phyloP scores from a whole-genome alignment of 1,140 invertebrate species.

The Pachyrhynchus sulphureomaculatus region DNA sequence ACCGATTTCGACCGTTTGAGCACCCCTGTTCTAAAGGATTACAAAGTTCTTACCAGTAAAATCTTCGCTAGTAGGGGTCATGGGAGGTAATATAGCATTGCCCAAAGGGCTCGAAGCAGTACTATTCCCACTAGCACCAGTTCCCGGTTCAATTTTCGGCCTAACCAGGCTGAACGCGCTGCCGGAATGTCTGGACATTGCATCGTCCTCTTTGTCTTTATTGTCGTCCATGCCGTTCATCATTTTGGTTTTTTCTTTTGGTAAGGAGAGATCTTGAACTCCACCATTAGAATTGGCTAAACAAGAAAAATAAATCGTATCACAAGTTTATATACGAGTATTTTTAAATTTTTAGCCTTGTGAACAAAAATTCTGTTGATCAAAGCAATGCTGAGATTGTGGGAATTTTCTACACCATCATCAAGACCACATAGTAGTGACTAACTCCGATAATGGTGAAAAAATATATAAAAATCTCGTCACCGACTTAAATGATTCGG shows the following conservation, averaged over 20 bases:
- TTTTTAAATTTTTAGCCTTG: too few species aligned
- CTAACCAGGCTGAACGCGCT: slow-evolving; percentile 83
- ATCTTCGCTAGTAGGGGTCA: slow-evolving; percentile 74
- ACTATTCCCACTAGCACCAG: slow-evolving; percentile 61
- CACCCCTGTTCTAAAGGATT: too few species aligned
- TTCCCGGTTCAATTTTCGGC: slow-evolving; percentile 74
- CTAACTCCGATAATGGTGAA: too few species aligned
- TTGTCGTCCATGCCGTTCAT: slow-evolving; percentile 61
- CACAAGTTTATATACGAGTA: too few species aligned
- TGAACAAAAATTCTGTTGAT: too few species aligned
- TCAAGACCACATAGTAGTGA: too few species aligned
- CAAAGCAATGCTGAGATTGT: too few species aligned
- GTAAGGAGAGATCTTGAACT: slow-evolving; percentile 83
- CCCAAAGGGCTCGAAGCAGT: slow-evolving; percentile 75
- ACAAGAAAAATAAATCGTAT: too few species aligned
- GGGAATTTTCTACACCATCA: too few species aligned
- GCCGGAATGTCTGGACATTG: slow-evolving; percentile 71
- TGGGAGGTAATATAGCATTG: slow-evolving; percentile 79
- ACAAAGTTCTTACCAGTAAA: slow-evolving; percentile 57
- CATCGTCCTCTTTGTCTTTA: slow-evolving; percentile 60
- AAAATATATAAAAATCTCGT: too few species aligned
- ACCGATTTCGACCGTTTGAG: background rate
- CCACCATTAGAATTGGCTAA: slow-evolving; percentile 57
- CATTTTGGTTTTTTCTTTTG: slow-evolving; percentile 72
- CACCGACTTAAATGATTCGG: too few species aligned